These are phyloP conservation scores for Phenganax stokvisi DNA, from an alignment of 92 coral and sea anemone species.

Conservation along the genomic window DNA sequence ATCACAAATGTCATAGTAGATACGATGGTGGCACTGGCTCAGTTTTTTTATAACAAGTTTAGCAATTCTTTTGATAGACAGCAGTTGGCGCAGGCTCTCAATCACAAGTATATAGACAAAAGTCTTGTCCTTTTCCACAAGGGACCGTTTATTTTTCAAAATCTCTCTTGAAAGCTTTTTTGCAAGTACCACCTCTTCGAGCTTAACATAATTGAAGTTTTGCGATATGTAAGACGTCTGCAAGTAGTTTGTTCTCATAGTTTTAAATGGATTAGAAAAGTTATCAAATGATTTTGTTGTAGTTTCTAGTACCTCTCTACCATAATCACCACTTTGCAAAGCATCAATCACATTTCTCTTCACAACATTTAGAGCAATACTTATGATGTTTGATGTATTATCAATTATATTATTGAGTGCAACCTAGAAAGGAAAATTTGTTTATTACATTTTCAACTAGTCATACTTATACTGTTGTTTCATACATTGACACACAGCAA, in stretches of 20 bases:
- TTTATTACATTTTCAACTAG: background rate
- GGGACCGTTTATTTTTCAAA: slow-evolving; percentile 24
- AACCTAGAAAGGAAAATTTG: slow-evolving; percentile 2
- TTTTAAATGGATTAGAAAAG: background rate
- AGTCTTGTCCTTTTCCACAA: slow-evolving; percentile 37
- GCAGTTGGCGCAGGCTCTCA: slow-evolving; percentile 32
- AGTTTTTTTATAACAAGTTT: slow-evolving; percentile 37
- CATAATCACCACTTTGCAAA: background rate
- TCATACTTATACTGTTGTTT: background rate
- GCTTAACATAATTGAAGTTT: slow-evolving; percentile 20
- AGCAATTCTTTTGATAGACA: slow-evolving; percentile 41
- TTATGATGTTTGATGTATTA: background rate
- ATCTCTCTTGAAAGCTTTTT: slow-evolving; percentile 20
- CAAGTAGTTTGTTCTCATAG: background rate
- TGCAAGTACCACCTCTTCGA: slow-evolving; percentile 32
- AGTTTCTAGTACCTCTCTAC: background rate
- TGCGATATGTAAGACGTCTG: slow-evolving; percentile 22
- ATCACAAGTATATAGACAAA: slow-evolving; percentile 39
- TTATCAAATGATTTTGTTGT: background rate
- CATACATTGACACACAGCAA: background rate
- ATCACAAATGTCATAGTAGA: slow-evolving; percentile 28
- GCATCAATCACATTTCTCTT: background rate
- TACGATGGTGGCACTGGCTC: slow-evolving; percentile 30
- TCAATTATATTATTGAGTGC: slow-evolving; percentile 24
- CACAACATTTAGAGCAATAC: background rate